Evolutionary conservation across 2,888 invertebrate genomes (phyloP), one percentile per base, ranked within the genome.

Genomic region (Tetragonisca angustula): DNA sequence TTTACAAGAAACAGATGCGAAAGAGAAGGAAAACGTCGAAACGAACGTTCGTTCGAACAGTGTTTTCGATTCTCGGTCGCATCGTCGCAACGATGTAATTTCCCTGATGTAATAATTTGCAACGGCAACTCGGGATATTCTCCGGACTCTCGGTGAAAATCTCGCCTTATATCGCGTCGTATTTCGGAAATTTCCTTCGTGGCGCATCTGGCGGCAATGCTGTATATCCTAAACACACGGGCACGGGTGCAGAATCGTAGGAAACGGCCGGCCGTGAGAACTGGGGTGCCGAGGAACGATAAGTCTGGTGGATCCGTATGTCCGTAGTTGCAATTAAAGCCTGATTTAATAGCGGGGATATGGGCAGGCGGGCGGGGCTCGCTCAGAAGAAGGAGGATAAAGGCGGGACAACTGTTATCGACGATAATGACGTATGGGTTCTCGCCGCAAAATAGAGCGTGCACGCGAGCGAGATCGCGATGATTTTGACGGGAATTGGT

Each of bases 401-500:
- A 85, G 79, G 74, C 89, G 65, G 65, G 87, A 81, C 87, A 87
- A 89, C 78, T 85, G 88, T 88, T 88, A 88, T 85, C 85, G 87
- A 74, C 83, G 88, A 90, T 89, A 90, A 89, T 88, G 90, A 90
- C 82, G 79, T 83, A 87, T 76, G 85, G 80, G 62, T 67, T 36
- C 82, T 68, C 32, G 1, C 9, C 43, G 74, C 43, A 89, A 90
- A 82, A 89, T 75, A 67, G 83, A 84, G 81, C 64, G 82, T 73
- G 86, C 87, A 84, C 89, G 89, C 84, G 88, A 88, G 83, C 84
- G 88, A 88, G 83, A 84, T 84, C 83, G 79, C 83, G 79, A 85
- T 85, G 88, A 90, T 88, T 90, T 87, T 84, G 80, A 81, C 81
- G 84, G 36, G 89, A 80, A 91, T 90, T 86, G 87, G 87, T 81